Conservation (phyloP, 2,113 vertebrate species). For the Tachuris rubrigastra region DNA sequence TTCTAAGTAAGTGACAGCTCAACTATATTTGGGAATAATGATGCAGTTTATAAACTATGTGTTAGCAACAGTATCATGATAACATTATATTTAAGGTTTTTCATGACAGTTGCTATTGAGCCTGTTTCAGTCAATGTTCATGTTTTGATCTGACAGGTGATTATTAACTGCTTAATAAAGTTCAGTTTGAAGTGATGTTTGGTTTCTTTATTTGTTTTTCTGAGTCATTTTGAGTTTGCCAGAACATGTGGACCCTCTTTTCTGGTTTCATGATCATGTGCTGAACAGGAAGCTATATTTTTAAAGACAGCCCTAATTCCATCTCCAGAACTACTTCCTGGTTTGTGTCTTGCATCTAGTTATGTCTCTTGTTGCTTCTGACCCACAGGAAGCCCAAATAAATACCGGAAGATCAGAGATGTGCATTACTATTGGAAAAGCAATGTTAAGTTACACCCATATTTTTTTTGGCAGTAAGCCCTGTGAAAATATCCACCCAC, state of each 20-base stretch:
- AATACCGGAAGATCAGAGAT: not conserved
- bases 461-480: not conserved
- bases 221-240: not conserved
- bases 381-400: not conserved
- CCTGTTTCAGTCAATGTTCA: not conserved
- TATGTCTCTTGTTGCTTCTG: not conserved
- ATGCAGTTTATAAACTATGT: not conserved
- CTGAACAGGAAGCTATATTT: not conserved
- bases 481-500: not conserved
- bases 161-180: not conserved
- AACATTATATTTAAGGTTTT: not conserved
- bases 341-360: not conserved
- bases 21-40: not conserved
- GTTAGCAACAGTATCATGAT: not conserved
- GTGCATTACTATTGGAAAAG: not conserved
- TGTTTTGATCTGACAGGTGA: not conserved
- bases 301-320: not conserved
- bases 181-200: not conserved
- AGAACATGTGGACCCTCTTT: not conserved
- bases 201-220: not conserved
- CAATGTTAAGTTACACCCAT: not conserved
- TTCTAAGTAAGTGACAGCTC: not conserved
- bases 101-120: not conserved
- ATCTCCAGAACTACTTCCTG: not conserved
- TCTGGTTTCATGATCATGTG: not conserved